phyloP scores from a whole-genome alignment of 2,888 invertebrate genomes.

The Ichneumon xanthorius region DNA sequence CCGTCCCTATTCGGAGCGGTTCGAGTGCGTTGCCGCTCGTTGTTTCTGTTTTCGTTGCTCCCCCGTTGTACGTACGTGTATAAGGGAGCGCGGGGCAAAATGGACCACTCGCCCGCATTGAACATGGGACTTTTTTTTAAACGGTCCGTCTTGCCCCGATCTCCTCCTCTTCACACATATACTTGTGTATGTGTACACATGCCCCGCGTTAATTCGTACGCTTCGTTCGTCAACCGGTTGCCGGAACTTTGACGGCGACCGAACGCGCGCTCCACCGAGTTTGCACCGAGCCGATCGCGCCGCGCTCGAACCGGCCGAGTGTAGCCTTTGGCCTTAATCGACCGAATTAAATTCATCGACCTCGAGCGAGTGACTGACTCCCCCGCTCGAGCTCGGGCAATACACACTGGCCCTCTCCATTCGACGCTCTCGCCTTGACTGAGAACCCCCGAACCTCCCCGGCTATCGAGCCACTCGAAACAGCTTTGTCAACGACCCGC shows the following conservation, averaged over 20 bases:
- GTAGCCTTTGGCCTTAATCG: slow-evolving; percentile 75
- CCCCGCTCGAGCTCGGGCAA: slow-evolving; percentile 57
- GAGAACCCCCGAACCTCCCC: slow-evolving; percentile 12
- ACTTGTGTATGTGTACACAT: slow-evolving; percentile 23
- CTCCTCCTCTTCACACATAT: slow-evolving; percentile 19
- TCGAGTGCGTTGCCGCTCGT: slow-evolving; percentile 60
- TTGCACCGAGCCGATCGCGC: slow-evolving; percentile 23
- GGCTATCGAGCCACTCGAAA: not conserved
- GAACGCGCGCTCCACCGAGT: slow-evolving; percentile 2
- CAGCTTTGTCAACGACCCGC: slow-evolving; percentile 6
- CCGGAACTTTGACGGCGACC: slow-evolving; percentile 41
- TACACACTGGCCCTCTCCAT: slow-evolving; percentile 70
- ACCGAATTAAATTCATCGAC: slow-evolving; percentile 75
- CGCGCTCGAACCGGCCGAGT: slow-evolving; percentile 50
- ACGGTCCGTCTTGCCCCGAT: not conserved
- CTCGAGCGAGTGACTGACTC: slow-evolving; percentile 70
- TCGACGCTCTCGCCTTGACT: slow-evolving; percentile 67
- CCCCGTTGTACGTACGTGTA: not conserved
- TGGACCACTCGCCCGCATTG: too few relatives aligned
- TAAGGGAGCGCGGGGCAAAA: too few relatives aligned
- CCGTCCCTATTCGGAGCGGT: slow-evolving; percentile 32
- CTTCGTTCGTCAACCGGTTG: slow-evolving; percentile 13
- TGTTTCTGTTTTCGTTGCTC: slow-evolving; percentile 55
- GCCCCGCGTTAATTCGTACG: slow-evolving; percentile 22
- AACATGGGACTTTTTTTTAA: too few relatives aligned